Conservation (phyloP, 2,797 vertebrate species). For the Lerista edwardsae region DNA sequence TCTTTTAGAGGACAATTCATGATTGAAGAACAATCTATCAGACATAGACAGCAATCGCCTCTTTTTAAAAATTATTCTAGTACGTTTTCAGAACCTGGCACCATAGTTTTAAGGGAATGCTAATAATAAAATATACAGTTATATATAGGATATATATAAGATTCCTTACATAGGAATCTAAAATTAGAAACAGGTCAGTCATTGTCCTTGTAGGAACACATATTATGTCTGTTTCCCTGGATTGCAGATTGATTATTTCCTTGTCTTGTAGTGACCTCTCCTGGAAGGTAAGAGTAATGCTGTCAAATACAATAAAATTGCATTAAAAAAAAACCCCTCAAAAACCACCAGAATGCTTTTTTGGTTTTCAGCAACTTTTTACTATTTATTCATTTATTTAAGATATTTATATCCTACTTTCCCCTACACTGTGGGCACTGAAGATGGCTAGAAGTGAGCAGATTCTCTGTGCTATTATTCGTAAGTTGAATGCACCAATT, state of each 20-base stretch:
- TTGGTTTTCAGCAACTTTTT: no score
- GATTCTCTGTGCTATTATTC: no score
- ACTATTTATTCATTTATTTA: no score
- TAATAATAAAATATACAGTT: neutral
- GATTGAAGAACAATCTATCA: neutral
- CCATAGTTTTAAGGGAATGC: neutral
- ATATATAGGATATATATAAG: no score
- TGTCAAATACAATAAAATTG: neutral
- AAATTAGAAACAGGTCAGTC: neutral
- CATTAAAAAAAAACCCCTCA: neutral
- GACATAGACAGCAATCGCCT: neutral
- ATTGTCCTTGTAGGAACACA: neutral
- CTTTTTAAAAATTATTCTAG: neutral
- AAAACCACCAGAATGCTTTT: no score
- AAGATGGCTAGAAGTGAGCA: no score
- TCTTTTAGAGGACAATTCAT: constrained; percentile 3
- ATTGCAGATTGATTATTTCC: rapidly evolving
- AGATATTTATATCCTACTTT: no score
- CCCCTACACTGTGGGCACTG: no score
- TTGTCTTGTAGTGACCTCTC: constrained; percentile 61
- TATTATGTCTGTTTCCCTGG: neutral
- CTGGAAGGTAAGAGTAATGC: constrained; percentile 43
- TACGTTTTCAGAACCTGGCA: neutral
- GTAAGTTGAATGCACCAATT: no score
- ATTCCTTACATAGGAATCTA: constrained; percentile 16